These are phyloP conservation scores for Epinotia demarniana DNA, from an alignment of 2,888 invertebrate genomes.

Conservation along the genomic window DNA sequence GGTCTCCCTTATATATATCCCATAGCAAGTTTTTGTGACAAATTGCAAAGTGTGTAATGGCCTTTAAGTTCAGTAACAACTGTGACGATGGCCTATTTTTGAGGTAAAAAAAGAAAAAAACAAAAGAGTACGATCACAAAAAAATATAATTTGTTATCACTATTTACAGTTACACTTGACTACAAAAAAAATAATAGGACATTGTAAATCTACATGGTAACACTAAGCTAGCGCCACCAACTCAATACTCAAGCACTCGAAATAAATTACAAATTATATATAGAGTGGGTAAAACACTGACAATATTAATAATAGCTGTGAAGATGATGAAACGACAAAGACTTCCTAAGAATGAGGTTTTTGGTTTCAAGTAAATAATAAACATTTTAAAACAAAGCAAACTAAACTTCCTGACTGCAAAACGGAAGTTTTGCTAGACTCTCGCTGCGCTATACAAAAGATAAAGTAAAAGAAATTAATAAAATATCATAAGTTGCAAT, in stretches of 20 bases:
- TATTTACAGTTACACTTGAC: constrained; percentile 75
- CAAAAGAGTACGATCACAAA: constrained; percentile 70
- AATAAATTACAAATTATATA: constrained; percentile 45
- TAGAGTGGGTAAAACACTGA: constrained; percentile 1
- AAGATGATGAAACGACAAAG: background rate
- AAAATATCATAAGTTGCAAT: no score
- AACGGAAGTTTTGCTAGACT: no score
- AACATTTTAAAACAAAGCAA: no score
- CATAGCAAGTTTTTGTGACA: no score
- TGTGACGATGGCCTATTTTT: background rate
- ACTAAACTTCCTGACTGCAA: no score
- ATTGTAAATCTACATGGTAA: constrained; percentile 51
- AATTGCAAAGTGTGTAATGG: no score
- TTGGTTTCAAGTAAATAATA: background rate
- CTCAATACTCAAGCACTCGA: constrained; percentile 26
- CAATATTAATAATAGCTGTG: background rate
- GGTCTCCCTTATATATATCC: no score
- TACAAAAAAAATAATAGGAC: constrained; percentile 55
- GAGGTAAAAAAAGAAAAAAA: constrained; percentile 56
- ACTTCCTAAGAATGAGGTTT: background rate
- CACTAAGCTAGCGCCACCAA: constrained; percentile 51
- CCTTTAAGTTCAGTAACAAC: no score
- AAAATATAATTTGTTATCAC: constrained; percentile 80
- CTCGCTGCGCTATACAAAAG: no score
- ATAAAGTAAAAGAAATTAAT: no score